Evolutionary conservation across 2,888 invertebrate genomes (phyloP), one percentile per base, ranked within the genome.

Genomic region (Seladonia tumulorum): DNA sequence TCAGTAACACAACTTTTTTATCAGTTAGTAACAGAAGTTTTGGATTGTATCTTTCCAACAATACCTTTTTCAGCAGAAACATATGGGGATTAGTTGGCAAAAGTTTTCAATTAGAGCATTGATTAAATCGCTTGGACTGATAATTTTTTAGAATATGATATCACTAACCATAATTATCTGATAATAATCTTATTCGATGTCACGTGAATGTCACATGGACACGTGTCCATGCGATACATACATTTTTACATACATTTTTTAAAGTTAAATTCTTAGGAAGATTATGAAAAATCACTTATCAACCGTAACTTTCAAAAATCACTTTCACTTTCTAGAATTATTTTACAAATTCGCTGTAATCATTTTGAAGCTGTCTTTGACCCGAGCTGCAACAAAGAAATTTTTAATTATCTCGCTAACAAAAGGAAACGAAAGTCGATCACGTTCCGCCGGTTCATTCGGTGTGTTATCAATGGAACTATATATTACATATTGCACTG

Each of bases 351-450:
- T 25, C 25, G 5, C 14, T 60, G 5, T 16, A 60, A 60, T 60
- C 16, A 25, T 25, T 25, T 25, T 14, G 16, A 25, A 63, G 2
- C 7, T 14, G 14, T 25, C 60, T 63, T 25, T 16, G 60, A 63
- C 1, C 5, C 2, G 5, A 7, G 60, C 14, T 16, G 0, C 14
- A 63, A 63, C 60, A 63, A 16, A 29, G 60, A 63, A 63, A 14
- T 63, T 63, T 60, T 57, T 57, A 57, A 57, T 57, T n/a, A 57
- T 57, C 57, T 12, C 57, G 57, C 57, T 57, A n/a, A 57, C 57
- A n/a, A 57, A 22, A 57, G 12, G 57, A n/a, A n/a, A n/a, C n/a
- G n/a, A 57, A n/a, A 57, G n/a, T 12, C n/a, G n/a, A 57, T 57
- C 57, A 12, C 57, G n/a, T 25, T 4, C n/a, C 35, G 35, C 35